Base-by-base conservation (phyloP, 1,140 invertebrate genomes). In the Latrodectus geometricus region DNA sequence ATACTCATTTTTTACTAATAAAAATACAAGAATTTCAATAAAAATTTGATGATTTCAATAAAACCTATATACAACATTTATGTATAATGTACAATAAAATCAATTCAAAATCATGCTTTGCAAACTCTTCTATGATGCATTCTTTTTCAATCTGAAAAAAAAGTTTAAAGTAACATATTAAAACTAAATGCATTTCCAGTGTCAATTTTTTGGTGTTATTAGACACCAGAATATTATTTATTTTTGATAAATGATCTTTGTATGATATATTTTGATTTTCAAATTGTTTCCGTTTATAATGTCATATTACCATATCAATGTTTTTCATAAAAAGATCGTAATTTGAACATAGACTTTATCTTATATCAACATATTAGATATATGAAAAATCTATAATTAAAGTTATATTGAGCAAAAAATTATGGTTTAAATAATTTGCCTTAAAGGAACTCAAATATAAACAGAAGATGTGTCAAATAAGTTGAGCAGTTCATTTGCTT, bases 41-140 rank as follows among this genome's bases (percentile, higher is more conserved):
- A 61, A 61, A 61, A 61, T 61, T 61, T 61, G 54, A 61, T 61
- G 17, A 61, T 61, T 61, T 61, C 54, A 61, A 61, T 61, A 61
- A 61, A 61, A 61, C 11, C 54, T 61, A 61, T 61, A 3, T 61
- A 61, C 54, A 61, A 8, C 11, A 61, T 61, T 17, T 8, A 61
- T 17, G 17, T 17, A 8, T 61, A 61, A 14, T 61, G 11, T 61
- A 61, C 54, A 61, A 61, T 61, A 61, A 61, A 61, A 61, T 61
- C 54, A 61, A 35, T 35, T 35, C 17, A 61, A 61, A 61, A 14
- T 17, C 17, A 17, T 61, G 54, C 54, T 14, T 17, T 14, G 54
- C 11, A 61, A 61, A 2, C 11, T 61, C 54, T 61, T 61, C 54
- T 61, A 61, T 14, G 54, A 61, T 14, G 54, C 8, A 61, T 61